Base-by-base conservation (phyloP, 2,797 vertebrate species). In the Enteromius thamalakanensis region DNA sequence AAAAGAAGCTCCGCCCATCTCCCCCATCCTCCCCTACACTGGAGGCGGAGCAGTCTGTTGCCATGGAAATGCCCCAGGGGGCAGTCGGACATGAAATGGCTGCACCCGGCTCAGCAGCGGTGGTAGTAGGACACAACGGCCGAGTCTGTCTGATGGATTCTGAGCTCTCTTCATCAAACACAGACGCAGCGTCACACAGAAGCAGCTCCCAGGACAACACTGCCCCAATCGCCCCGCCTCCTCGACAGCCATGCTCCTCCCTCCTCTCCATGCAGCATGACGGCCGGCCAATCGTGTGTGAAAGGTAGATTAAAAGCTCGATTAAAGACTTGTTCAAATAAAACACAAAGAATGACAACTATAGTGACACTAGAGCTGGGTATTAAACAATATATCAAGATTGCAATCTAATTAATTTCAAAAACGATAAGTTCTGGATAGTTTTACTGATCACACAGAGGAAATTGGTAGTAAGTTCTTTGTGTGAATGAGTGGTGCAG, bases 221-320 rank as follows among this genome's bases (percentile, higher is more conserved):
- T 0, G 86, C 93, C 1, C 98, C 98, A 0, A 94, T 99, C 0
- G 98, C 95, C 0, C 98, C 98, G 0, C 98, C 98, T 0, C 98
- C 98, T 6, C 95, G 98, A n/a, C 98, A 98, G 90, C 96, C 98
- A 0, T 99, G 98, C 90, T 99, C 98, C 1, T 99, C 98, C 26
- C 94, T 99, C 78, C 93, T 92, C 53, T 95, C 95, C 0, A 88
- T 94, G 67, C 93, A 95, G 81, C 96, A 94, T 15, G 98, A 99
- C 11, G 94, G 96, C 10, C 93, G 97, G 81, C 96, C 98, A 86
- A 96, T 98, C 23, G 94, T 97, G 76, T 99, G 97, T 79, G 98
- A 99, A 93, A 97, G 98, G 98, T 99, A 95, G 89, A 47, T 19
- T 17, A 53, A 62, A 29, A 62, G 23, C 23, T 26, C 4, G 26